A percentile compares a stretch with the other conserved stretches of the same genome.
Conservation (phyloP, 2,797 vertebrate genomes). For the Vipera ursinii region DNA sequence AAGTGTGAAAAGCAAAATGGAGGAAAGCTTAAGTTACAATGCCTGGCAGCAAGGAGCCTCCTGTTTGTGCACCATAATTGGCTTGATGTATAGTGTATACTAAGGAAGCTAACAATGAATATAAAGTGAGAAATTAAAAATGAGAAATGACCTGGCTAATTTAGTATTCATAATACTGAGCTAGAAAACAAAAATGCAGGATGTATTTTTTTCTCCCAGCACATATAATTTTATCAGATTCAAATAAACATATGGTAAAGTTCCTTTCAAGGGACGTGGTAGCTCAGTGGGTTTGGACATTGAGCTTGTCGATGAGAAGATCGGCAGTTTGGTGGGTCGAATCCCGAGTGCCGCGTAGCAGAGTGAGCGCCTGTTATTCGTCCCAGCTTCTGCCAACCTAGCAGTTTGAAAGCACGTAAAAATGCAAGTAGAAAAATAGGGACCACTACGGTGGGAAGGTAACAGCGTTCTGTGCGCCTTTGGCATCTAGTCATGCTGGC, state of each 20-base stretch:
- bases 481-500: no score
- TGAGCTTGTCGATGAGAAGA: no score
- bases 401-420: no score
- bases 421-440: no score
- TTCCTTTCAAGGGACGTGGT: no score
- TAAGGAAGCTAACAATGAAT: conserved; percentile 27
- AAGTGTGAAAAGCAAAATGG: not conserved
- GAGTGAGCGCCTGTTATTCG: no score
- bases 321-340: no score
- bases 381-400: no score
- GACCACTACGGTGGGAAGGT: no score
- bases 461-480: no score
- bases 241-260: not conserved
- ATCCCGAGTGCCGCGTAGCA: no score
- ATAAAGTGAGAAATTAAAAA: not conserved
- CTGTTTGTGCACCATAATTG: conserved; percentile 42
- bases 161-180: not conserved
- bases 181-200: not conserved
- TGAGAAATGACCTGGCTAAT: not conserved
- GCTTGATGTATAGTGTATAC: conserved; percentile 37
- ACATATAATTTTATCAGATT: not conserved
- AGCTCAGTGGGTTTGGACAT: no score
- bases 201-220: not conserved
- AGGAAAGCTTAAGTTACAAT: conserved; percentile 32
- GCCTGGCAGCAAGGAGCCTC: conserved; percentile 47